Evolutionary conservation across 2,113 vertebrate species (phyloP), one percentile per base, ranked within the genome.

Genomic region (Cairina moschata): DNA sequence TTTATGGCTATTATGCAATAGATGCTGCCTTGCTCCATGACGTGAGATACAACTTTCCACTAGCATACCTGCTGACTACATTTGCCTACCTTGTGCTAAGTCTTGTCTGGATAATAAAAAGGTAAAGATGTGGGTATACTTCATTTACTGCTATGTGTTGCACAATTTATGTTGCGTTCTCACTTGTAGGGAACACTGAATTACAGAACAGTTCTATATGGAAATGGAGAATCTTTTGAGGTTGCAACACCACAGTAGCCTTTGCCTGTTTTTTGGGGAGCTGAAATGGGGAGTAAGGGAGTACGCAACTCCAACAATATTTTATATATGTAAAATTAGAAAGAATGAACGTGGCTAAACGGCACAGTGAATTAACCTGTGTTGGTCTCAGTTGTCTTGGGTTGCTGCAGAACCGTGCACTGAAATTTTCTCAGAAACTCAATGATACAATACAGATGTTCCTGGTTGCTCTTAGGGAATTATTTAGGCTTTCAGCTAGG

Each of bases 71-170:
- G 91, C 95, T 99, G 94, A 91, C 97, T 91, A 99, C 99, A 0
- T 25, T 99, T 74, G 96, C 96, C 54, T 99, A 98, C 97, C 98
- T 99, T 77, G 96, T 98, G 6, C 96, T 99, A 91, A 99, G 99
- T 87, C 98, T 99, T 29, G 18, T 99, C 50, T 99, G 99, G 99
- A 99, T 99, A 56, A 98, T 99, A 63, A 99, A 98, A 97, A 98
- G 99, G 99, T 99, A 98, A 93, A 77, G 13, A 18, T 44, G 9
- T 23, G 74, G 46, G 17, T 73, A 17, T 28, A 32, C 8, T 77
- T 56, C 75, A 32, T 87, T 92, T 79, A 66, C 71, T 82, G 48
- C 25, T 55, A 17, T 13, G 36, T 34, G 0, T 72, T 89, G 67
- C 36, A 65, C 17, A 58, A 29, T 44, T 86, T 52, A 60, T 3